Conservation (phyloP, 2,113 vertebrate genomes). For the Hylia prasina region DNA sequence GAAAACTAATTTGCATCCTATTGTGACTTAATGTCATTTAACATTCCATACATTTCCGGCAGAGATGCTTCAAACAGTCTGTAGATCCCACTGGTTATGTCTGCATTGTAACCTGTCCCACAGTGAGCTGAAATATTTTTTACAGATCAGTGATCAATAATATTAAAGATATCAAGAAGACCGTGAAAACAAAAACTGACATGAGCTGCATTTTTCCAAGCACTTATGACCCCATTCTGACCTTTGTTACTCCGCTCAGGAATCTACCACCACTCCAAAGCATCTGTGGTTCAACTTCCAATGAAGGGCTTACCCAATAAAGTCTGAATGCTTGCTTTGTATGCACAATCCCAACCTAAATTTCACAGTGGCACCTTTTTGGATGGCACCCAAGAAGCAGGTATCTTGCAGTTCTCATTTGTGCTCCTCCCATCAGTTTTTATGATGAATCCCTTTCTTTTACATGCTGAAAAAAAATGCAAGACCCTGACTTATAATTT, state of each 20-base stretch:
- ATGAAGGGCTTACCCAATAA: not conserved
- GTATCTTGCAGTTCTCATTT: not conserved
- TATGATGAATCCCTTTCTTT: not conserved
- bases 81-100: not conserved
- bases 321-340: not conserved
- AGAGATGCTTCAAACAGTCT: not conserved
- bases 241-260: not conserved
- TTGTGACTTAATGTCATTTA: conserved; percentile 18
- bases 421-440: not conserved
- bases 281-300: not conserved
- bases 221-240: not conserved
- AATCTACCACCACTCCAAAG: not conserved
- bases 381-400: not conserved
- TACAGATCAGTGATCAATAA: not conserved
- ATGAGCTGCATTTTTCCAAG: not conserved
- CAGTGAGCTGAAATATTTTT: not conserved
- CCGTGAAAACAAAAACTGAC: not conserved
- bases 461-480: not conserved
- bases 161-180: not conserved
- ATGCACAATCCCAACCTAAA: not conserved
- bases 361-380: not conserved
- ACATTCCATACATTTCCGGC: not conserved
- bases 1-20: conserved; percentile 6
- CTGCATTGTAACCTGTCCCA: not conserved
- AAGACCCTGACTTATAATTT: not conserved